Conservation (phyloP, 64 coral and sea anemone species). For the Montipora cactus region DNA sequence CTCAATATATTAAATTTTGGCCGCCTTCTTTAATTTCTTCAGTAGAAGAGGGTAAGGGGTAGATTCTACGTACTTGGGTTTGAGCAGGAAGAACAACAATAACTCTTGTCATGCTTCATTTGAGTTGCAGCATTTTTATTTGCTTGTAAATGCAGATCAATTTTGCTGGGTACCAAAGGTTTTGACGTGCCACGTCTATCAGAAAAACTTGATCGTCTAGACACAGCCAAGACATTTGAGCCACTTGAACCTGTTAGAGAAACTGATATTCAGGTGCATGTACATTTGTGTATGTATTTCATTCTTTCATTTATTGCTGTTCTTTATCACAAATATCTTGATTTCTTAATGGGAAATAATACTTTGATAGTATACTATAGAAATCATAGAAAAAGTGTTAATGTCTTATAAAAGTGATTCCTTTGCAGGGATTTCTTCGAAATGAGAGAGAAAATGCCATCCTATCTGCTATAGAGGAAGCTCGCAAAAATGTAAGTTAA, state of each 20-base stretch:
- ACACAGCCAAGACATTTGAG: slow-evolving; percentile 98
- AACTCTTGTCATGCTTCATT: neutral
- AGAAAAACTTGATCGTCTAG: slow-evolving; percentile 95
- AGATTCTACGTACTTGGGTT: too few species aligned
- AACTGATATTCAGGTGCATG: slow-evolving; percentile 89
- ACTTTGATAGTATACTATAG: too few species aligned
- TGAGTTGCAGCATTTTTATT: neutral
- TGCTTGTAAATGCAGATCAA: slow-evolving; percentile 69
- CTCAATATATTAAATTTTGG: too few species aligned
- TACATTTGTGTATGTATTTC: too few species aligned
- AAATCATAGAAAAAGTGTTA: too few species aligned
- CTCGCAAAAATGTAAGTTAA: slow-evolving; percentile 90
- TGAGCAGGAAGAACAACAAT: too few species aligned
- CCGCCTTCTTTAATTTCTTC: too few species aligned
- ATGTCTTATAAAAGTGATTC: too few species aligned
- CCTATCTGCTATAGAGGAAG: slow-evolving; percentile 97
- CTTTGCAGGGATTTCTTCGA: slow-evolving; percentile 94
- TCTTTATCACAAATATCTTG: too few species aligned
- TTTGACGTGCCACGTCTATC: slow-evolving; percentile 96
- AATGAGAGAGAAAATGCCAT: slow-evolving; percentile 99
- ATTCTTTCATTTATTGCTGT: too few species aligned
- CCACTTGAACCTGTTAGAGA: slow-evolving; percentile 96
- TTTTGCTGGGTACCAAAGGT: slow-evolving; percentile 97
- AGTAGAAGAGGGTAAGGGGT: too few species aligned
- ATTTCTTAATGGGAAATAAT: too few species aligned